Conservation (phyloP, 2,888 invertebrate genomes). For the Drosophila antonietae region DNA sequence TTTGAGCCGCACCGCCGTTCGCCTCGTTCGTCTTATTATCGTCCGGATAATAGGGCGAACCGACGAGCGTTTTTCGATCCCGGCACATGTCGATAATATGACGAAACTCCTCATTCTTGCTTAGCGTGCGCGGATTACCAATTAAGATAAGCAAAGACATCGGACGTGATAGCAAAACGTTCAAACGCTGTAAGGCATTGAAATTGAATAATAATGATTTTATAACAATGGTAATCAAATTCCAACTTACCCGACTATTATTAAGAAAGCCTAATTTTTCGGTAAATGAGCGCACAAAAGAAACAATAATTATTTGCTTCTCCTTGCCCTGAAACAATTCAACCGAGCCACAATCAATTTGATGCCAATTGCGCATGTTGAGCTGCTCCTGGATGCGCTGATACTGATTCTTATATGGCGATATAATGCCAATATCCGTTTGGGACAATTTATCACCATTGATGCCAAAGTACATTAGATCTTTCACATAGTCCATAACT, state of each 20-base stretch:
- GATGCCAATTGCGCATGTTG: constrained; percentile 71
- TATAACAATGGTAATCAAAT: not conserved
- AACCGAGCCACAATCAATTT: constrained; percentile 91
- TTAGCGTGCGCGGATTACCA: constrained; percentile 84
- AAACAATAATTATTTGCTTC: constrained; percentile 91
- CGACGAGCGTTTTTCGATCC: constrained; percentile 62
- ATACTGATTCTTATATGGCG: constrained; percentile 86
- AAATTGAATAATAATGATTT: not conserved
- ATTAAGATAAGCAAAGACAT: constrained; percentile 87
- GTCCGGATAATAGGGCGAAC: constrained; percentile 52
- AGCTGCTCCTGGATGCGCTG: constrained; percentile 83
- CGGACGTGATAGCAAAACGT: constrained; percentile 88
- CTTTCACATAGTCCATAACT: constrained; percentile 87
- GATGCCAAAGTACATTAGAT: constrained; percentile 84
- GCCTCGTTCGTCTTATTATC: constrained; percentile 37
- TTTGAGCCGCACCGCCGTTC: constrained; percentile 27
- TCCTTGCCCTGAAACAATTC: constrained; percentile 96
- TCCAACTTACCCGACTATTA: constrained; percentile 74
- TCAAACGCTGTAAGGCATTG: constrained; percentile 86
- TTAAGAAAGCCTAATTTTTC: constrained; percentile 78
- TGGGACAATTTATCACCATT: constrained; percentile 85
- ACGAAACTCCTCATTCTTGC: constrained; percentile 74
- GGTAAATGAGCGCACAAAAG: constrained; percentile 88
- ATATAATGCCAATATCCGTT: constrained; percentile 87
- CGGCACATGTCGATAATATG: constrained; percentile 74